A percentile compares a stretch with the other conserved stretches of the same genome.
Evolutionary conservation across 2,797 vertebrate genomes (phyloP).

Genomic region (Micrastur ruficollis): DNA sequence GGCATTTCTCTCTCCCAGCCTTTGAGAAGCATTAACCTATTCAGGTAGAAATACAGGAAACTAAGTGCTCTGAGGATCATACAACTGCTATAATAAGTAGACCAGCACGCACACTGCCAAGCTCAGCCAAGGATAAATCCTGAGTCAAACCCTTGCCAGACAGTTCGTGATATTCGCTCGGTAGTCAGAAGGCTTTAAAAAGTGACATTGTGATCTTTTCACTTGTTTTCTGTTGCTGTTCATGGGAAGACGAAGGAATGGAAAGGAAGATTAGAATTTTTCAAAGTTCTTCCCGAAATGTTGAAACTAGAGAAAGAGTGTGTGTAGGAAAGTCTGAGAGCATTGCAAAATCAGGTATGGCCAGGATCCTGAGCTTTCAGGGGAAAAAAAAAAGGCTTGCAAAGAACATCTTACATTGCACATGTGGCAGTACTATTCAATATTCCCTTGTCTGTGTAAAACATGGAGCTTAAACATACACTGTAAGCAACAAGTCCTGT

Average conservation of each 20-base stretch:
- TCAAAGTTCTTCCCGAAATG: not conserved
- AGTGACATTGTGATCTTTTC: not conserved
- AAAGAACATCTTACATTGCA: not conserved
- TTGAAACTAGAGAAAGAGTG: not conserved
- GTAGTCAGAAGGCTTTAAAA: not conserved
- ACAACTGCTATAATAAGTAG: not conserved
- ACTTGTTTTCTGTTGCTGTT: not conserved
- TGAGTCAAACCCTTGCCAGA: not conserved
- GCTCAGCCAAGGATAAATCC: not conserved
- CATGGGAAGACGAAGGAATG: not conserved
- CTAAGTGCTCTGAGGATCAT: not conserved
- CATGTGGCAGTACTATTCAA: not conserved
- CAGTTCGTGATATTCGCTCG: not conserved
- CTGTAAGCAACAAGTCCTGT: not conserved
- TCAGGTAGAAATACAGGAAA: not conserved
- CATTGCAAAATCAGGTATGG: not conserved
- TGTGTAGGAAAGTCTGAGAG: not conserved
- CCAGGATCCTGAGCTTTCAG: not conserved
- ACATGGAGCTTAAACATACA: not conserved
- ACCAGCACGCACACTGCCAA: not conserved
- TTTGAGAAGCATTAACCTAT: not conserved
- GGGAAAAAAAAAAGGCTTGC: accelerated
- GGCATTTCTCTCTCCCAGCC: not conserved
- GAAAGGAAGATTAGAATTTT: not conserved
- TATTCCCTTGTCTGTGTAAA: not conserved